Evolutionary conservation across 2,888 invertebrate species (phyloP).

Genomic region (Drosophila acutilabella): DNA sequence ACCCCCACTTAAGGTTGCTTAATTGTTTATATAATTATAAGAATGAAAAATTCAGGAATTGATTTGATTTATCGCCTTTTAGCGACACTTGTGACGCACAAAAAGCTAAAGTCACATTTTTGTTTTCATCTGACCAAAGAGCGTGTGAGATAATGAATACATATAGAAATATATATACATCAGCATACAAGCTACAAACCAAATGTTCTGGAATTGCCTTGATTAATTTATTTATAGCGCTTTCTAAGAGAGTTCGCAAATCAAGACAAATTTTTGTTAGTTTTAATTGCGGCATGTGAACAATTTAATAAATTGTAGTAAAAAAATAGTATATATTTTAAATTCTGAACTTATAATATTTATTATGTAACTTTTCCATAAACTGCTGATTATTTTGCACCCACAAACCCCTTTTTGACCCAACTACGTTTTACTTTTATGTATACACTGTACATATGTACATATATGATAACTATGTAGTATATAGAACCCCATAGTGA

Average conservation of each 20-base stretch:
- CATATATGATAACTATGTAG: background rate
- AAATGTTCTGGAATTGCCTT: conserved; percentile 19
- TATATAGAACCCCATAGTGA: background rate
- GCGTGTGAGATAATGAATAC: background rate
- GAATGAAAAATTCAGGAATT: conserved; percentile 13
- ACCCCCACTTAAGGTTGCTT: conserved; percentile 5
- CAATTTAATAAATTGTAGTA: no score
- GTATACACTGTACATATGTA: background rate
- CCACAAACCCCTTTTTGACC: background rate
- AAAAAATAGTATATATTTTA: no score
- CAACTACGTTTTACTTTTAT: background rate
- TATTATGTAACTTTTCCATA: background rate
- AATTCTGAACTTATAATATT: background rate
- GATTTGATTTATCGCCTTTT: conserved; percentile 28
- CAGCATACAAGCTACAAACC: background rate
- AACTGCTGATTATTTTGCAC: background rate
- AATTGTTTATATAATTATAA: conserved; percentile 15
- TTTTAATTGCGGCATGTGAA: no score
- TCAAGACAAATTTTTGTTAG: background rate
- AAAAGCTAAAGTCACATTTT: conserved; percentile 4
- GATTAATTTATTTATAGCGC: conserved; percentile 18
- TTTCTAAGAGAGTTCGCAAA: conserved; percentile 3
- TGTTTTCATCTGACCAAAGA: conserved; percentile 21
- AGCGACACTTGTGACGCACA: conserved; percentile 27
- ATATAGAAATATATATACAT: background rate